Evolutionary conservation across 2,888 invertebrate genomes (phyloP).

Genomic region (Mechanitis messenoides): DNA sequence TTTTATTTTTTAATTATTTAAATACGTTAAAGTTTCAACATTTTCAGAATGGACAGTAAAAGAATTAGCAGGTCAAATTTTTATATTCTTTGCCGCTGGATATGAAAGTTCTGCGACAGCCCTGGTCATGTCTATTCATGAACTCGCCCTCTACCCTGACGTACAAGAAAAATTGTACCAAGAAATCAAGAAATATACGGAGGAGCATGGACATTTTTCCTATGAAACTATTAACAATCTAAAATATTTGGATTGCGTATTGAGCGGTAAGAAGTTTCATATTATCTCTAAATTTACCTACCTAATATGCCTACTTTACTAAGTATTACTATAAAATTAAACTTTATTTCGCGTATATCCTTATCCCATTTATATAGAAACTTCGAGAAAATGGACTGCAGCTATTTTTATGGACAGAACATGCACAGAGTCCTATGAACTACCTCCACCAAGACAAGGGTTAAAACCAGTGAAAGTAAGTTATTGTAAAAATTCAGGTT

Average conservation of each 20-base stretch:
- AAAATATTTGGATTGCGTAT: slow-evolving; percentile 56
- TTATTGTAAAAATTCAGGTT: slow-evolving; percentile 17
- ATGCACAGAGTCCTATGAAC: slow-evolving; percentile 63
- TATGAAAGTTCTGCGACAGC: slow-evolving; percentile 62
- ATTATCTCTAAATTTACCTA: not conserved
- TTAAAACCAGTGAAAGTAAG: slow-evolving; percentile 49
- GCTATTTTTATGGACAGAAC: slow-evolving; percentile 65
- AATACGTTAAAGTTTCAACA: slow-evolving; percentile 21
- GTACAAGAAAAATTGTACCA: slow-evolving; percentile 61
- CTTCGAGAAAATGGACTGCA: slow-evolving; percentile 69
- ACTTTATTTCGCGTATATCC: too few species aligned
- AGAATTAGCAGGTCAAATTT: slow-evolving; percentile 62
- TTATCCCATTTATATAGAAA: slow-evolving; percentile 45
- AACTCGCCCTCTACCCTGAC: slow-evolving; percentile 57
- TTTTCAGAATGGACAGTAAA: slow-evolving; percentile 55
- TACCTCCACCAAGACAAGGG: slow-evolving; percentile 56
- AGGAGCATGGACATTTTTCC: slow-evolving; percentile 37
- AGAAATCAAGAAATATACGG: slow-evolving; percentile 46
- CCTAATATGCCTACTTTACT: too few species aligned
- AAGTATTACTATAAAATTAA: too few species aligned
- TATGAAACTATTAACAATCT: slow-evolving; percentile 47
- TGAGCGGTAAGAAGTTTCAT: slow-evolving; percentile 43
- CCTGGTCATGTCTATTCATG: slow-evolving; percentile 55
- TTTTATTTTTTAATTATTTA: not conserved
- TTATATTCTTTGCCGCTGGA: slow-evolving; percentile 67